phyloP scores from a whole-genome alignment of 2,113 vertebrate genomes.

The Urocynchramus pylzowi region DNA sequence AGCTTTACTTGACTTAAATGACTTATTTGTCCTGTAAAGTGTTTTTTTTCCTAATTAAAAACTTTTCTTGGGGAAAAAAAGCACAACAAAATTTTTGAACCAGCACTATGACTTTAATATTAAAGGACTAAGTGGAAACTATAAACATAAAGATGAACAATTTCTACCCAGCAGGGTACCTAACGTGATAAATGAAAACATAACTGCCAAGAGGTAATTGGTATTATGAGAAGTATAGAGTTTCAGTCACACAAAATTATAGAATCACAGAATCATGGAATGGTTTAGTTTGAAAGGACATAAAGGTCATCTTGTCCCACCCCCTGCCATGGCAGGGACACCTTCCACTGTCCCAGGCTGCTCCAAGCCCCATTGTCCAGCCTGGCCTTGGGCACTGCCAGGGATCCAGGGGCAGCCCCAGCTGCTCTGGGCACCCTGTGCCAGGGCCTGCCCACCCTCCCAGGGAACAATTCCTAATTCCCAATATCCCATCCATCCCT shows the following conservation, averaged over 20 bases:
- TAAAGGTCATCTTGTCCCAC: fast-evolving
- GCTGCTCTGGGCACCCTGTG: neutral
- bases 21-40: neutral
- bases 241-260: neutral
- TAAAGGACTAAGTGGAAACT: neutral
- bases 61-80: neutral
- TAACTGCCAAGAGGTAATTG: neutral
- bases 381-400: neutral
- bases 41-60: neutral
- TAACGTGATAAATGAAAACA: neutral
- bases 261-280: neutral
- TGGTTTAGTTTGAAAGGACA: neutral
- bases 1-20: neutral
- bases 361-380: neutral
- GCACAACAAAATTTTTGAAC: neutral
- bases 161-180: neutral
- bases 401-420: neutral
- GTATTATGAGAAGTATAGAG: neutral
- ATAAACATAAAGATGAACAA: neutral
- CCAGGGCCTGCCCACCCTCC: neutral
- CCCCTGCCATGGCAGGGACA: neutral
- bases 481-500: fast-evolving
- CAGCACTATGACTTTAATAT: neutral
- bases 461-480: neutral
- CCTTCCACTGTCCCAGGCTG: neutral